A percentile compares a stretch with the other conserved stretches of the same genome.
Evolutionary conservation across 92 coral and sea anemone genomes (phyloP).

Genomic region (Phymanthus crucifer): DNA sequence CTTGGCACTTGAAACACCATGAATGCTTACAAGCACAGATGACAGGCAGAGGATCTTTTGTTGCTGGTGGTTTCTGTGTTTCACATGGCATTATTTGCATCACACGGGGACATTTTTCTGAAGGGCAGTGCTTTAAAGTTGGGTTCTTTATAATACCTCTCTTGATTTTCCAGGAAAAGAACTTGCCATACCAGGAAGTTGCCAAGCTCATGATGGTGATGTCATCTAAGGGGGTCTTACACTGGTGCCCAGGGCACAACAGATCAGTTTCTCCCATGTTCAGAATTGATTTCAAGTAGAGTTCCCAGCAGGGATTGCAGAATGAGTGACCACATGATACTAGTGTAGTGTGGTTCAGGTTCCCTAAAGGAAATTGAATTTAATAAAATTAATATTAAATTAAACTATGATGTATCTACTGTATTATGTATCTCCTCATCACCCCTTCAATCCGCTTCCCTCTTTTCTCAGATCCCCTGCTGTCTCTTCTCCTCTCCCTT

Average conservation of each 20-base stretch:
- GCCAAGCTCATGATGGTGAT: constrained; percentile 49
- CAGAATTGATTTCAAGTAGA: constrained; percentile 31
- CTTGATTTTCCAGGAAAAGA: constrained; percentile 33
- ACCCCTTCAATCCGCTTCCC: neutral
- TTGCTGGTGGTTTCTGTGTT: neutral
- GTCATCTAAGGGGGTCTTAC: constrained; percentile 37
- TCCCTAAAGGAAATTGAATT: neutral
- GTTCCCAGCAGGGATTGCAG: constrained; percentile 62
- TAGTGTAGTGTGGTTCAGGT: constrained; percentile 18
- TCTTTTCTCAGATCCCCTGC: no score
- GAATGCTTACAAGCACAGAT: constrained; percentile 55
- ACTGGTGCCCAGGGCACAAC: constrained; percentile 49
- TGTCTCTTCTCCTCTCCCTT: no score
- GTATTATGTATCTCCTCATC: neutral
- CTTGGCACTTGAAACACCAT: constrained; percentile 69
- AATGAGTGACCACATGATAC: constrained; percentile 51
- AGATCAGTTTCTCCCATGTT: constrained; percentile 39
- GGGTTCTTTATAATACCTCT: constrained; percentile 38
- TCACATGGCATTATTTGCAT: constrained; percentile 23
- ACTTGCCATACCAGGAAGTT: constrained; percentile 48
- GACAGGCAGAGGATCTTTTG: constrained; percentile 42
- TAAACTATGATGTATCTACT: neutral
- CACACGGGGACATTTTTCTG: constrained; percentile 43
- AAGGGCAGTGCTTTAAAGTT: constrained; percentile 54
- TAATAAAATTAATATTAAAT: neutral